Percentiles rank a stretch among this genome's conserved stretches.
These are phyloP conservation scores for Campoplex capitator DNA, from an alignment of 2,888 invertebrate species.

Conservation along the genomic window DNA sequence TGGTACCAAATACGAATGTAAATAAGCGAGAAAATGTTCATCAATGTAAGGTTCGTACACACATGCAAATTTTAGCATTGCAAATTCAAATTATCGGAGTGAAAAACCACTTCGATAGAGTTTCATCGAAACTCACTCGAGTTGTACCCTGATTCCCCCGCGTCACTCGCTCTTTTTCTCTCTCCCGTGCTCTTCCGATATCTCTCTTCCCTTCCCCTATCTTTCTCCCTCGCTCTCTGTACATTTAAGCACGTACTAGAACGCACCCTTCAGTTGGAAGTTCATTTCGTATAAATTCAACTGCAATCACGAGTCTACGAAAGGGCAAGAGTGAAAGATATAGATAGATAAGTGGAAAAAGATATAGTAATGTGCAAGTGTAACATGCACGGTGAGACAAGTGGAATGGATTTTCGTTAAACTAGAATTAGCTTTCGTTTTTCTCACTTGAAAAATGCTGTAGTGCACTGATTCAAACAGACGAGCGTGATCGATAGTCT, in stretches of 20 bases:
- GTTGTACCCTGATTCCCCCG: constrained; percentile 15
- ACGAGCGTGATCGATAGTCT: constrained; percentile 1
- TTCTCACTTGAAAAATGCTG: constrained; percentile 19
- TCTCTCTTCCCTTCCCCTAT: neutral
- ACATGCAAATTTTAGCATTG: constrained; percentile 41
- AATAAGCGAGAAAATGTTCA: constrained; percentile 49
- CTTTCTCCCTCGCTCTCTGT: neutral
- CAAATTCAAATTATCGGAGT: constrained; percentile 53
- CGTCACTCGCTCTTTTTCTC: constrained; percentile 9
- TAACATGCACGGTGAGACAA: constrained; percentile 57
- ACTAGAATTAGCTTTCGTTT: constrained; percentile 57
- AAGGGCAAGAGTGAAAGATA: constrained; percentile 44
- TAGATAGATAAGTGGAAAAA: constrained; percentile 31
- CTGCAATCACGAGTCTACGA: constrained; percentile 46
- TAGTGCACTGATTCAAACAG: constrained; percentile 56
- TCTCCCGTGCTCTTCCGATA: constrained; percentile 3
- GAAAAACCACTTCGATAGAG: constrained; percentile 56
- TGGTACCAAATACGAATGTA: constrained; percentile 35
- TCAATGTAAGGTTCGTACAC: constrained; percentile 14
- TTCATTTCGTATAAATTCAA: constrained; percentile 66
- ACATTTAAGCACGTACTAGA: constrained; percentile 42
- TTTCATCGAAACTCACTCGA: constrained; percentile 33
- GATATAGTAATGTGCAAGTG: neutral
- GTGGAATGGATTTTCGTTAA: constrained; percentile 60
- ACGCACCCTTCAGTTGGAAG: constrained; percentile 41